Base-by-base conservation (phyloP, 1,140 invertebrate genomes). In the Tetranychus cinnabarinus region DNA sequence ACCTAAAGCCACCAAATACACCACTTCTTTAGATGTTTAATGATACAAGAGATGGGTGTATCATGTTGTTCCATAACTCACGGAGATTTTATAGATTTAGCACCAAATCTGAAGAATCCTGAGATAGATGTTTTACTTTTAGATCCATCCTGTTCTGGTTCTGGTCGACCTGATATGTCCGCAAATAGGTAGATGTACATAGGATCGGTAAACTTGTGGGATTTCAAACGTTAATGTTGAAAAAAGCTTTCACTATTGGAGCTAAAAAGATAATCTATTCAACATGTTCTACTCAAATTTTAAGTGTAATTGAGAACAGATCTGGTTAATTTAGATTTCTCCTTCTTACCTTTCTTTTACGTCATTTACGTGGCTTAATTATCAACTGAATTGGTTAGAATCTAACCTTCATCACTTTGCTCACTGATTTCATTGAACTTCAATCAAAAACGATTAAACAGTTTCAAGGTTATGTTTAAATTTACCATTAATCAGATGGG, bases 81-180 rank as follows among this genome's bases (percentile, higher is more conserved):
- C 68, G 75, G 72, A 58, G 89, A 96, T 75, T 81, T 83, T 55
- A 73, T 86, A 15, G 74, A 79, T 62, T 70, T 77, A 35, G 70
- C 73, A 0, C 8, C n/a, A 33, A 13, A 52, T 7, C 60, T 66
- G 36, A 75, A 79, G 34, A 23, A 1, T 31, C 13, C 2, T 1
- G 74, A 82, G 68, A 83, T 95, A 0, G 80, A 89, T 71, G 92
- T 89, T 68, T 84, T 96, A 65, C 72, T 98, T 33, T 79, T 97
- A 1, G 93, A 98, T 77, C 91, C 92, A 4, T 88, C 87, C 62
- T 98, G 92, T 74, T 88, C 88, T 62, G 91, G 91, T 47, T n/a
- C 48, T 2, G 48, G 48, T 7, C n/a, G 48, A 23, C 48, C 48
- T 23, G 48, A 52, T n/a, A n/a, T 52, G n/a, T n/a, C 33, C 48